Conservation (phyloP, 2,888 invertebrate species). For the Catotricha subobsoleta region DNA sequence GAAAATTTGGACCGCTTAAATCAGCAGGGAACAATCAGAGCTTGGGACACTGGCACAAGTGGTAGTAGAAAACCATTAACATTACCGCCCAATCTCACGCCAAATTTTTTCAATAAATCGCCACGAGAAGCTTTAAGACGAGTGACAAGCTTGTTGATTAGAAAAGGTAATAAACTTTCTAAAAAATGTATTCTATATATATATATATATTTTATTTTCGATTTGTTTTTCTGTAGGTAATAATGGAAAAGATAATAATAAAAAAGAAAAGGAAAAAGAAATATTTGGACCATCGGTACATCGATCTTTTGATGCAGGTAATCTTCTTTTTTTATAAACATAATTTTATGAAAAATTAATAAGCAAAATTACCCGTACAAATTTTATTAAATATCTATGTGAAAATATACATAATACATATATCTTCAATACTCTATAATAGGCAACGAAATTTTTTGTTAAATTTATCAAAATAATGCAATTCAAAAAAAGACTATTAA, state of each 20-base stretch:
- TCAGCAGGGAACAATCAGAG: constrained; percentile 31
- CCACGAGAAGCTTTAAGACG: constrained; percentile 70
- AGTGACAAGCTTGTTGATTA: constrained; percentile 74
- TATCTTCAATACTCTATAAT: too few species aligned
- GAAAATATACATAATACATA: too few species aligned
- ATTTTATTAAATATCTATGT: too few species aligned
- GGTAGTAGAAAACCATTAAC: constrained; percentile 63
- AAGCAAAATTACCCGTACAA: too few species aligned
- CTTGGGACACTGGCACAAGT: constrained; percentile 34
- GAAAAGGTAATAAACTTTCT: constrained; percentile 44
- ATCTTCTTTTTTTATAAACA: too few species aligned
- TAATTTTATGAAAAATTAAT: too few species aligned
- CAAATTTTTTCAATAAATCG: constrained; percentile 78
- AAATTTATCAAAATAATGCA: too few species aligned
- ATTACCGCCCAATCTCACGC: constrained; percentile 73
- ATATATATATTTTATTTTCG: too few species aligned
- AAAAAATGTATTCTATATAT: background rate
- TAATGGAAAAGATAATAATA: constrained; percentile 29
- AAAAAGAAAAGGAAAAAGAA: constrained; percentile 49
- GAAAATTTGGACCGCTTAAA: constrained; percentile 63
- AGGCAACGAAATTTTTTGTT: too few species aligned
- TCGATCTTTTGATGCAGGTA: constrained; percentile 30
- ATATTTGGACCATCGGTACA: constrained; percentile 45
- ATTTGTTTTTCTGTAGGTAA: too few species aligned
- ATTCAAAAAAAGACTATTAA: too few species aligned